A percentile compares a stretch with the other conserved stretches of the same genome.
phyloP scores from a whole-genome alignment of 1,140 invertebrate genomes.

The Heliconius hermathena region DNA sequence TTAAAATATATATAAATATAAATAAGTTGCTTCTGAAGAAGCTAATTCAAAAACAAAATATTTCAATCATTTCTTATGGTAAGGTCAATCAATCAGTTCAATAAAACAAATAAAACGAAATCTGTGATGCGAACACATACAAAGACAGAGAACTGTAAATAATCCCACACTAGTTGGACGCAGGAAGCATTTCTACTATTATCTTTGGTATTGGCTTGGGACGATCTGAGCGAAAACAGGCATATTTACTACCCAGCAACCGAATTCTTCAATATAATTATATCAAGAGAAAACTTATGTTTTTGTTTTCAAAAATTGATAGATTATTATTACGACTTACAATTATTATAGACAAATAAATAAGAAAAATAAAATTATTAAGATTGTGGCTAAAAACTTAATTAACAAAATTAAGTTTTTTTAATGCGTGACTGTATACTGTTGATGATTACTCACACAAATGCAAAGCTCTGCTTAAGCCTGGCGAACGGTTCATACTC shows the following conservation, averaged over 20 bases:
- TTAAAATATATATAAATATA: no score
- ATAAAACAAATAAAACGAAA: slow-evolving; percentile 66
- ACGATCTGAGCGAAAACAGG: slow-evolving; percentile 51
- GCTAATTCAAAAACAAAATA: no score
- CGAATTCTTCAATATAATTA: neutral
- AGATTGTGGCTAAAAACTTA: no score
- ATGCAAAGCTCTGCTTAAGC: no score
- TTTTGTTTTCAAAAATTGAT: neutral
- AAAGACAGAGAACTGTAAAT: slow-evolving; percentile 74
- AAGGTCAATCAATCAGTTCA: slow-evolving; percentile 58
- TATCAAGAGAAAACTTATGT: neutral
- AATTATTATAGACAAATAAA: no score
- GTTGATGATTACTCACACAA: no score
- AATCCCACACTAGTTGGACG: slow-evolving; percentile 55
- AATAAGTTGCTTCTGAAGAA: no score
- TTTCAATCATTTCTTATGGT: neutral
- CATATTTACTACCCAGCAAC: slow-evolving; percentile 41
- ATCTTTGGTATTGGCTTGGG: slow-evolving; percentile 49
- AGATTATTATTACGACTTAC: no score
- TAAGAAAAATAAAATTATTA: no score
- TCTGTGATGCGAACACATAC: slow-evolving; percentile 67
- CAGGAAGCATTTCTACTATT: slow-evolving; percentile 66
- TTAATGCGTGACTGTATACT: no score
- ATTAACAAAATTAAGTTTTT: no score
- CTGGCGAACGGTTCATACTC: no score